Base-by-base conservation (phyloP, 1,140 invertebrate species). In the Dufourea novaeangliae region DNA sequence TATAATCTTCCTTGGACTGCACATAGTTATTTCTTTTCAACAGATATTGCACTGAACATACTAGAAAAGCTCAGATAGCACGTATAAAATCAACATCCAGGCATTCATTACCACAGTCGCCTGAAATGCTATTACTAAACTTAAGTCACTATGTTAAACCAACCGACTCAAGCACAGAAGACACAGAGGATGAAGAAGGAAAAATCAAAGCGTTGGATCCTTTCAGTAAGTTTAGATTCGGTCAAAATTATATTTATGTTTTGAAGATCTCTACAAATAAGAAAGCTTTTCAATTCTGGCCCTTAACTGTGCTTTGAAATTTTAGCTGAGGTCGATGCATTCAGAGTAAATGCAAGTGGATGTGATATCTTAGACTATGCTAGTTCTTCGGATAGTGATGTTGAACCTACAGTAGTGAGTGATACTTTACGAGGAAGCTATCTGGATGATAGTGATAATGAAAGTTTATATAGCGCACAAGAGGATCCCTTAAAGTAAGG, bases 401-500 rank as follows among this genome's bases (percentile, higher is more conserved):
- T 94, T 2, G 95, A 96, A 89, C 91, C 94, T 6, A 93, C 94
- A 2, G 93, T 94, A 14, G 92, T 95, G 7, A 94, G 93, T 29
- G 95, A 95, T 78, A 94, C 95, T 0, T 94, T 95, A 89, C 92
- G 93, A 81, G 94, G 94, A 82, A 91, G 93, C 62, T 95, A 95
- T 83, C 93, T 94, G 25, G 96, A 96, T 82, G 96, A 95, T 85
- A 95, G 95, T 10, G 95, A 95, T 83, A 93, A 95, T 86, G 96
- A 97, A 89, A 96, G 95, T 90, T 93, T 96, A 20, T 96, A 97
- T 84, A 96, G 95, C 72, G 94, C 96, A 72, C 94, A 95, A 81
- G 96, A 97, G 86, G 96, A 97, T 93, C 93, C 94, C 11, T 92
- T 97, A 29, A 96, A 96, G 96, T 96, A 93, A 93, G 92, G 90